Base-by-base conservation (phyloP, 1,140 invertebrate genomes). In the Leptoteleia sp. region DNA sequence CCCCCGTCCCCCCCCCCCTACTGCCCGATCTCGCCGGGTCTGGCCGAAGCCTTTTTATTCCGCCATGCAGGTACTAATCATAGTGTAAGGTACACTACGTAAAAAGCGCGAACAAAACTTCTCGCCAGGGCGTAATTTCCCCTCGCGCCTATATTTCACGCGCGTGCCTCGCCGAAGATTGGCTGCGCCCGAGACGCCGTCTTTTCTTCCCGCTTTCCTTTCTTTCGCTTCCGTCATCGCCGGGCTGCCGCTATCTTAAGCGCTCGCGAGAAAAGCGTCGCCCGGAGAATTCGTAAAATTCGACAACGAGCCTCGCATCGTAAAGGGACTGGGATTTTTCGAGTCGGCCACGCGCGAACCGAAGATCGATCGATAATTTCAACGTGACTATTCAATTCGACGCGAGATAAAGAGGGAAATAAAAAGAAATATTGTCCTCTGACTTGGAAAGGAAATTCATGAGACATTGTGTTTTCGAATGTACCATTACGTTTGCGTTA, bases 141-240 rank as follows among this genome's bases (percentile, higher is more conserved):
- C 81, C 81, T 75, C 81, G 64, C 82, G 67, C 79, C 82, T 82
- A 84, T 87, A 87, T 86, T 86, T 86, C 82, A 85, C 81, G 84
- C 83, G 83, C 85, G 85, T 78, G 76, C 61, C 67, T 37, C 15
- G 9, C 47, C 31, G 33, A 48, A 61, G 67, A 78, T 78, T 78
- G 76, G 40, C 67, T 62, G 22, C 11, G 35, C 15, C 40, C 48
- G 29, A 48, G 19, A 50, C 57, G 62, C 16, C 54, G 35, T n/a
- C n/a, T n/a, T n/a, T n/a, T n/a, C n/a, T n/a, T n/a, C n/a, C n/a
- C n/a, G n/a, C n/a, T n/a, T n/a, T 54, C 17, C 47, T 70, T 64
- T 65, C 52, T 29, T 62, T 50, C 45, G 16, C 27, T 33, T 52
- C 48, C 25, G 38, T 85, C 75, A 17, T 54, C 33, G 25, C 29